Evolutionary conservation across 1,140 invertebrate genomes (phyloP).

Genomic region (Brachionus manjavacas): DNA sequence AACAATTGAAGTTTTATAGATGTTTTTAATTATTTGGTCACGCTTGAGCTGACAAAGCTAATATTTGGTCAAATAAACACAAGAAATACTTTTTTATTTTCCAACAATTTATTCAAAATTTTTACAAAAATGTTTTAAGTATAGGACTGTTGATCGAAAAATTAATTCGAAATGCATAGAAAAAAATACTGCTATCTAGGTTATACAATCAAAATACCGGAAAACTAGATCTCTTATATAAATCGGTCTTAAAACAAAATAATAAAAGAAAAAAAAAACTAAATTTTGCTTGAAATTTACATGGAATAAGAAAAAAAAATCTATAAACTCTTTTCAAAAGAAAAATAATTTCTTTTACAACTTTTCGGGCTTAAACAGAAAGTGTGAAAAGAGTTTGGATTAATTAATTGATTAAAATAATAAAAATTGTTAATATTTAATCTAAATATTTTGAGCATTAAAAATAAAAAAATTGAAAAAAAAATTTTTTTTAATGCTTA

Average conservation of each 20-base stretch:
- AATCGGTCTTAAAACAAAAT: neutral
- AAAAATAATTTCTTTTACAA: neutral
- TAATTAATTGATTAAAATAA: neutral
- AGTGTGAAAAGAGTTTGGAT: neutral
- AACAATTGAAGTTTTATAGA: neutral
- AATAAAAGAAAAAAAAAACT: no score
- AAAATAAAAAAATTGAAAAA: neutral
- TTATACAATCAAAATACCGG: neutral
- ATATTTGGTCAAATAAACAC: neutral
- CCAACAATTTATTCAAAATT: neutral
- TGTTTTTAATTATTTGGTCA: neutral
- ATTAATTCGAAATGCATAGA: neutral
- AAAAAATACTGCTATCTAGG: neutral
- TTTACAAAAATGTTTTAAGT: neutral
- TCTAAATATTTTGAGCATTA: neutral
- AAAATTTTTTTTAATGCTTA: neutral
- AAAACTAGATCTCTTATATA: neutral
- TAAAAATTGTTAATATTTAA: neutral
- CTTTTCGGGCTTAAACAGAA: neutral
- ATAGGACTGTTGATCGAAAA: neutral
- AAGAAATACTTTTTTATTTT: neutral
- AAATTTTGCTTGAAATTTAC: neutral
- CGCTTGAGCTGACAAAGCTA: neutral
- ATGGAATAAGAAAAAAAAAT: neutral
- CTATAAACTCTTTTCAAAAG: neutral